phyloP scores from a whole-genome alignment of 2,113 vertebrate genomes.

The Cheirogaleus medius region DNA sequence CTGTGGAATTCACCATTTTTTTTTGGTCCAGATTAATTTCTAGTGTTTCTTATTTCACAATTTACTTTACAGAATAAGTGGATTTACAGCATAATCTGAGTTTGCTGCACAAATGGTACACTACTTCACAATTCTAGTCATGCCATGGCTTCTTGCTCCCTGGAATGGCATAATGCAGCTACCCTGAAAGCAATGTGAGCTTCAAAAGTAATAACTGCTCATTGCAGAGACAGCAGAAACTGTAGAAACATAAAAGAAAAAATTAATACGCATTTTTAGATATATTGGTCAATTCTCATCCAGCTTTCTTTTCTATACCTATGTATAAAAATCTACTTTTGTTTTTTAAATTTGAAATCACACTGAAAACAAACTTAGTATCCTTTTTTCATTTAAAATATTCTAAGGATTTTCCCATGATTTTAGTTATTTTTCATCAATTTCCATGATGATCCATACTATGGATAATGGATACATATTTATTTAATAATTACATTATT shows the following conservation, averaged over 20 bases:
- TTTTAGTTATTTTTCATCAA: background rate
- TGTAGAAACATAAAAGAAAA: background rate
- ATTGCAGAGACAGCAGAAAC: background rate
- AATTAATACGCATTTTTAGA: background rate
- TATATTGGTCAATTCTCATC: background rate
- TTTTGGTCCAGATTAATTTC: slow-evolving; percentile 56
- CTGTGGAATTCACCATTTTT: slow-evolving; percentile 22
- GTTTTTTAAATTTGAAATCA: background rate
- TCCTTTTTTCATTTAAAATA: slow-evolving; percentile 10
- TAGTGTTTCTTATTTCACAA: slow-evolving; percentile 74
- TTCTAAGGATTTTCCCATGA: background rate
- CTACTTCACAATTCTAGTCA: background rate
- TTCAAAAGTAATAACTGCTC: background rate
- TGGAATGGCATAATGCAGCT: background rate
- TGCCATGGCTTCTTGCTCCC: background rate
- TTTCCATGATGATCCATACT: background rate
- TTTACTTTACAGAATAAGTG: slow-evolving; percentile 72
- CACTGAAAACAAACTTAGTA: background rate
- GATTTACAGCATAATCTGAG: slow-evolving; percentile 22
- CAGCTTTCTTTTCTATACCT: background rate
- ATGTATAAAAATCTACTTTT: background rate
- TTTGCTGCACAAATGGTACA: background rate
- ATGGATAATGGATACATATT: background rate
- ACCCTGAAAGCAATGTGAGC: background rate
- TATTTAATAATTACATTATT: background rate